Evolutionary conservation across 2,797 vertebrate species (phyloP).

Genomic region (Oreortyx pictus): DNA sequence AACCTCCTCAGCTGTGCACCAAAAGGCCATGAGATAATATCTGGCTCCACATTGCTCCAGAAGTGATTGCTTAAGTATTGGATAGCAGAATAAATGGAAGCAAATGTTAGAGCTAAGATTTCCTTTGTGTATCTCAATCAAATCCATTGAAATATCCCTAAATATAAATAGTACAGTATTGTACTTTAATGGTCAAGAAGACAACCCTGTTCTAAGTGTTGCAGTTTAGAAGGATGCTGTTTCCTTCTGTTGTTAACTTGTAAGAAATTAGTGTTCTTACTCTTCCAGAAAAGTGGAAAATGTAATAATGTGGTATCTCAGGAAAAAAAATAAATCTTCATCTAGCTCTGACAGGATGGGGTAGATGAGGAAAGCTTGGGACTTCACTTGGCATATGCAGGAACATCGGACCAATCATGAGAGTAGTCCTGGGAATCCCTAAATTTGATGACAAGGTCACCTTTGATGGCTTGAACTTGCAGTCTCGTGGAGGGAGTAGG

Average conservation of each 20-base stretch:
- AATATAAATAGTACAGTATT: neutral
- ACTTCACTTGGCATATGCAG: neutral
- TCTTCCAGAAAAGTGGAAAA: neutral
- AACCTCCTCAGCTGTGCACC: neutral
- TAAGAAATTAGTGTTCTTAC: neutral
- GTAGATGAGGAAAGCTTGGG: neutral
- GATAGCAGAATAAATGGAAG: neutral
- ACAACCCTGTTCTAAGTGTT: neutral
- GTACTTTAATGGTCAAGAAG: neutral
- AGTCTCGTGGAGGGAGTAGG: neutral
- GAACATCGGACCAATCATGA: neutral
- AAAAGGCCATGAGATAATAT: neutral
- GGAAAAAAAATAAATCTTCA: neutral
- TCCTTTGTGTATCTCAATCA: neutral
- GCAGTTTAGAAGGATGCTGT: neutral
- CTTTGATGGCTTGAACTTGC: neutral
- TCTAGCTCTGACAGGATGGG: neutral
- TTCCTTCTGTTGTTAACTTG: neutral
- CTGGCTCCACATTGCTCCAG: neutral
- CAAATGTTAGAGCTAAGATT: neutral
- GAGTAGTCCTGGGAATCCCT: neutral
- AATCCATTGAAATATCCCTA: neutral
- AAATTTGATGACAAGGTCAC: neutral
- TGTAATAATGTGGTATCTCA: neutral
- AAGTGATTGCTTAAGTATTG: neutral